Evolutionary conservation across 2,797 vertebrate species (phyloP).

Genomic region (Apogon talboti): DNA sequence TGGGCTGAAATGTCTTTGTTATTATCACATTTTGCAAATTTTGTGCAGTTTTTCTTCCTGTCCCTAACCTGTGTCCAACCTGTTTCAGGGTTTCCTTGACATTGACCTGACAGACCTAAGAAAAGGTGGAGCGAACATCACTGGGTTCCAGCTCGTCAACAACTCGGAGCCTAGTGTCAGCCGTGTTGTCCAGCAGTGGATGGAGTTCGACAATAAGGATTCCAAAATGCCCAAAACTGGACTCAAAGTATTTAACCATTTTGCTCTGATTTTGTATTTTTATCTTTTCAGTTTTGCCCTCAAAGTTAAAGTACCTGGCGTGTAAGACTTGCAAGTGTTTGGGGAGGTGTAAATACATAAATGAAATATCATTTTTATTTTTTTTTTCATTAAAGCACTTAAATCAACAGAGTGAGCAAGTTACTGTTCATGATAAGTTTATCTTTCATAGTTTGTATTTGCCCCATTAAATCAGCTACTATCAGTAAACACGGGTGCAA

Average conservation of each 20-base stretch:
- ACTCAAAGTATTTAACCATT: constrained; percentile 86
- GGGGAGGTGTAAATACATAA: no score
- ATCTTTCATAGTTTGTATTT: no score
- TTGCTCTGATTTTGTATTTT: neutral
- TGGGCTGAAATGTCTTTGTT: neutral
- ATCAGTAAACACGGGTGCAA: neutral
- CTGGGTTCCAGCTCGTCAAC: constrained; percentile 97
- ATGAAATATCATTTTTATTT: neutral
- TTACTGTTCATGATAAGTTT: no score
- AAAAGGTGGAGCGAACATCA: constrained; percentile 95
- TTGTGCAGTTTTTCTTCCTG: neutral
- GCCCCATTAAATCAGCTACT: no score
- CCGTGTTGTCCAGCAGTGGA: constrained; percentile 94
- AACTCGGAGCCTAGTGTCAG: constrained; percentile 90
- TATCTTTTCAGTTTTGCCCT: neutral
- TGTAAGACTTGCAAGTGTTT: no score
- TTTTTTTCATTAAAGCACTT: neutral
- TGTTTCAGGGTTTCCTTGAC: constrained; percentile 94
- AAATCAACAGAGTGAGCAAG: no score
- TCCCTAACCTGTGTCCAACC: neutral
- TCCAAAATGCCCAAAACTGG: constrained; percentile 91
- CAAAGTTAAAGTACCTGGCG: no score
- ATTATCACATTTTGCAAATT: neutral
- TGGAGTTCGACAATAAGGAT: constrained; percentile 94
- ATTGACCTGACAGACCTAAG: constrained; percentile 95